These are phyloP conservation scores for Uropetala carovei DNA, from an alignment of 2,888 invertebrate species.

Conservation along the genomic window DNA sequence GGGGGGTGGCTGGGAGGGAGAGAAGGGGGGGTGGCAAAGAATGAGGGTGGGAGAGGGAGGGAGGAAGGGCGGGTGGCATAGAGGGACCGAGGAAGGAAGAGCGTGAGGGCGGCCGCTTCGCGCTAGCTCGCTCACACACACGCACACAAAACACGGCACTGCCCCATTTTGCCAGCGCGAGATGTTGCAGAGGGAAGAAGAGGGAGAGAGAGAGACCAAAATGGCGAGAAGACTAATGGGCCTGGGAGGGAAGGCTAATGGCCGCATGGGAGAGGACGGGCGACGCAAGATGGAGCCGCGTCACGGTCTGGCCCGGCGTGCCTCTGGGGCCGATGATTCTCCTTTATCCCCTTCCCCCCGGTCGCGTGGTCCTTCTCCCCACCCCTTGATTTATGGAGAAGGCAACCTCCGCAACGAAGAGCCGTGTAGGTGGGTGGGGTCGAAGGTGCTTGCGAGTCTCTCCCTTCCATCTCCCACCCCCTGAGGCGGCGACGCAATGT, in stretches of 20 bases:
- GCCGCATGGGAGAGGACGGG: conserved; percentile 43
- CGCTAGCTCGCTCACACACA: not conserved
- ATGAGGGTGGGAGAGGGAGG: not conserved
- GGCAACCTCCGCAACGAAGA: not conserved
- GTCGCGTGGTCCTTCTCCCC: not conserved
- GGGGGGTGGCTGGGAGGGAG: not conserved
- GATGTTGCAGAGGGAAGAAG: not conserved
- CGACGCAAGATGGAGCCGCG: conserved; percentile 22
- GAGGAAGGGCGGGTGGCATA: not conserved
- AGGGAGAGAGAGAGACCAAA: conserved; percentile 1
- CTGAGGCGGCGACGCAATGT: not conserved
- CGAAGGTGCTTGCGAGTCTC: not conserved
- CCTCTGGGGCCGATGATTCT: conserved; percentile 51
- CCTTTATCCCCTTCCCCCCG: conserved; percentile 25
- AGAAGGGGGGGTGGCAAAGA: not conserved
- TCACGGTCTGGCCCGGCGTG: not conserved
- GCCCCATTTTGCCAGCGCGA: not conserved
- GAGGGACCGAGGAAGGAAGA: not conserved
- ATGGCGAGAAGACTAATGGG: conserved; percentile 58
- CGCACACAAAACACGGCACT: not conserved
- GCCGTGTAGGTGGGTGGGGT: not conserved
- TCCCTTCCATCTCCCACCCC: not conserved
- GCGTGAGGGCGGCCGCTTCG: too few species aligned
- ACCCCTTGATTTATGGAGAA: conserved; percentile 50
- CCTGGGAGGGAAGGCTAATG: conserved; percentile 54